Conservation (phyloP, 2,888 invertebrate species). For the Campoplex nolae region DNA sequence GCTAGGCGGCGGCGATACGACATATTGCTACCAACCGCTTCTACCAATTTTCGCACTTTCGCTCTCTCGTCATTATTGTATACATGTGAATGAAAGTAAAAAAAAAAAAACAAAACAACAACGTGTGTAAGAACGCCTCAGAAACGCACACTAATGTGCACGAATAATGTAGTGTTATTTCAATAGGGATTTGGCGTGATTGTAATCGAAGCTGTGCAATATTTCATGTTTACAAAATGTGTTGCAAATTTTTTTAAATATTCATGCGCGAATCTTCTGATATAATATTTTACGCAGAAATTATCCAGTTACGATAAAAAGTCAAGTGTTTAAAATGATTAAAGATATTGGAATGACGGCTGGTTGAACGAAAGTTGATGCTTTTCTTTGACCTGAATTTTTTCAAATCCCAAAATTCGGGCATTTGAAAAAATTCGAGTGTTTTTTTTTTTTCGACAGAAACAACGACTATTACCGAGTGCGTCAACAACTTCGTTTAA, state of each 20-base stretch:
- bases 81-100: constrained; percentile 37
- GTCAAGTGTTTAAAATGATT: too few species aligned
- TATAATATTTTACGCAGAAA: neutral
- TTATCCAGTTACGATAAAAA: neutral
- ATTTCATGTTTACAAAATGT: neutral
- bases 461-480: neutral
- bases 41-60: constrained; percentile 63
- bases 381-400: neutral
- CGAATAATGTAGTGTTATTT: neutral
- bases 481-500: neutral
- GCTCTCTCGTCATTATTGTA: constrained; percentile 37
- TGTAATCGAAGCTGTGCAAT: neutral
- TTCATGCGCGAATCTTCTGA: neutral
- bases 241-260: neutral
- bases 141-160: neutral
- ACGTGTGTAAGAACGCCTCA: neutral
- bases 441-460: neutral
- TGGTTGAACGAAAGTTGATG: neutral
- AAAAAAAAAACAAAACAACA: neutral
- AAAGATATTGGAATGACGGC: neutral
- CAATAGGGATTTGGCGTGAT: neutral
- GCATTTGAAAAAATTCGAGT: too few species aligned
- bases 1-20: constrained; percentile 28
- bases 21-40: constrained; percentile 32
- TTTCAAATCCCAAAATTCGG: too few species aligned